Conservation (phyloP, 2,113 vertebrate genomes). For the Apteryx mantelli region DNA sequence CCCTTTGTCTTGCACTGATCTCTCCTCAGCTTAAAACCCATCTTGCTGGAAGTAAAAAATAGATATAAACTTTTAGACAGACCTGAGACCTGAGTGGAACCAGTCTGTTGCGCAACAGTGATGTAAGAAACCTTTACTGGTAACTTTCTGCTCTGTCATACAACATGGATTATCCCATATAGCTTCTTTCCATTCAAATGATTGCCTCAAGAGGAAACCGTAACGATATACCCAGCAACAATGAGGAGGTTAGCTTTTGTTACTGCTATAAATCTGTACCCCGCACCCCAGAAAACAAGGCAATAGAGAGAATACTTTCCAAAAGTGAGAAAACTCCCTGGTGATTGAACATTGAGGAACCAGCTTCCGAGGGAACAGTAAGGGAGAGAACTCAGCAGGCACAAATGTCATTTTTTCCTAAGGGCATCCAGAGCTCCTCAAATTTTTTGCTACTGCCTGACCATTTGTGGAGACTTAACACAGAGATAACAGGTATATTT, state of each 20-base stretch:
- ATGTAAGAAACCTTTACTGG: background rate
- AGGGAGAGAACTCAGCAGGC: background rate
- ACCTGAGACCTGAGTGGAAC: slow-evolving; percentile 46
- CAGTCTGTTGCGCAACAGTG: too few species aligned
- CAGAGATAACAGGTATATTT: slow-evolving; percentile 57
- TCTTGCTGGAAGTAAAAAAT: slow-evolving; percentile 37
- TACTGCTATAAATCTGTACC: background rate
- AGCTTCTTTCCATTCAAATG: background rate
- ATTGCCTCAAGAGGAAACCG: background rate
- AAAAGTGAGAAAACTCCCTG: background rate
- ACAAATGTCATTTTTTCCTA: slow-evolving; percentile 32
- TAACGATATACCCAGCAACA: background rate
- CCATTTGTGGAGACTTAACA: slow-evolving; percentile 60
- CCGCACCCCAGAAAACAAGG: background rate
- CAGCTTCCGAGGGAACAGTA: background rate
- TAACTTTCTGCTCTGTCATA: background rate
- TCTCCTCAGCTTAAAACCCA: background rate
- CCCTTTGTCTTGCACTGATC: background rate
- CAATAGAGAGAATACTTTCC: background rate
- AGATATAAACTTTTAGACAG: slow-evolving; percentile 10
- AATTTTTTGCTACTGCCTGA: slow-evolving; percentile 53
- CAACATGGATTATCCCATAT: background rate
- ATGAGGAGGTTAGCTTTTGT: background rate
- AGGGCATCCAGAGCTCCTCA: slow-evolving; percentile 62
- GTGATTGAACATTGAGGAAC: background rate